These are phyloP conservation scores for Phaethon lepturus DNA, from an alignment of 2,113 vertebrate species.

Conservation along the genomic window DNA sequence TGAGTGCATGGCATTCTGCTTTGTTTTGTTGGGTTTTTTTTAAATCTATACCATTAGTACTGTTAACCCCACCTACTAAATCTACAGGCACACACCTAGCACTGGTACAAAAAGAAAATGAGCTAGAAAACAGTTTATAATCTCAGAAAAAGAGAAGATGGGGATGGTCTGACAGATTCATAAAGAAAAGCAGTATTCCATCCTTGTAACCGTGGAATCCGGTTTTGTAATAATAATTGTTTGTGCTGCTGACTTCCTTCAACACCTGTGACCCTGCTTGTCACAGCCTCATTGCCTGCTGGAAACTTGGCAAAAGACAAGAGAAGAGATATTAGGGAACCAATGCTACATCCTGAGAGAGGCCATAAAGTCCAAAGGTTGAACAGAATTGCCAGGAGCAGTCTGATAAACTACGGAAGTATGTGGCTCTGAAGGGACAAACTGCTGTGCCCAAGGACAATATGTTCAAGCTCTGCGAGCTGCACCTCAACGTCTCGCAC, in stretches of 20 bases:
- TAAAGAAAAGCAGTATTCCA: background rate
- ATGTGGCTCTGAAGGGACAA: conserved; percentile 20
- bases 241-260: conserved; percentile 37
- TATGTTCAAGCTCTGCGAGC: background rate
- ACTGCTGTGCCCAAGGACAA: background rate
- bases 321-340: conserved; percentile 60
- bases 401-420: conserved; percentile 49
- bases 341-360: conserved; percentile 51
- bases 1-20: background rate
- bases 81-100: conserved; percentile 9
- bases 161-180: background rate
- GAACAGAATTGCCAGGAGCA: conserved; percentile 59
- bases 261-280: conserved; percentile 56
- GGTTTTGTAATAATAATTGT: conserved; percentile 9
- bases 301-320: conserved; percentile 64
- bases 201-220: background rate
- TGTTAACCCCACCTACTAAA: conserved; percentile 16
- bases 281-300: background rate
- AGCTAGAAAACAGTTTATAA: background rate
- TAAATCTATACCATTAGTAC: background rate
- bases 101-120: background rate
- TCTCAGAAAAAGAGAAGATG: background rate
- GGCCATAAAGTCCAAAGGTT: conserved; percentile 66
- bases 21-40: background rate
- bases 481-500: background rate